Evolutionary conservation across 1,140 invertebrate genomes (phyloP).

Genomic region (Drosophila equinoxialis): DNA sequence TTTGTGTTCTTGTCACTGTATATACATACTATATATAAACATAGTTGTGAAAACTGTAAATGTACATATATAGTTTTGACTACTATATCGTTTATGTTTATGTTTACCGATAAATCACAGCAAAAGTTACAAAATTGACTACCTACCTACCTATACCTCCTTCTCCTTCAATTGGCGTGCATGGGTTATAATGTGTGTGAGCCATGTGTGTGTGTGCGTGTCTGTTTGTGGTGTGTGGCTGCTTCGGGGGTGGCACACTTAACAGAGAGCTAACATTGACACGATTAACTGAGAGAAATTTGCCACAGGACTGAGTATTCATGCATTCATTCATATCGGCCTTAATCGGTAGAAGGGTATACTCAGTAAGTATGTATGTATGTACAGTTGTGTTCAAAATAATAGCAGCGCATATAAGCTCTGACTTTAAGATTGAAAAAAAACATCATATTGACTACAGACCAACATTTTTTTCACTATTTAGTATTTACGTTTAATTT

Average conservation of each 20-base stretch:
- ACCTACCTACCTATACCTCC: neutral
- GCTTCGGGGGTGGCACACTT: neutral
- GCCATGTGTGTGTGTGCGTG: neutral
- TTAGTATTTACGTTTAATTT: too few relatives aligned
- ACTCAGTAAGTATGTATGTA: slow-evolving; percentile 1
- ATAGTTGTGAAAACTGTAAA: slow-evolving; percentile 23
- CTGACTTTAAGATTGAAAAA: too few relatives aligned
- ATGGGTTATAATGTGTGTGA: neutral
- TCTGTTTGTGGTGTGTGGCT: neutral
- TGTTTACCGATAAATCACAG: slow-evolving; percentile 13
- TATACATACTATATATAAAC: slow-evolving; percentile 13
- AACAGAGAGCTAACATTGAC: neutral
- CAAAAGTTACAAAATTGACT: neutral
- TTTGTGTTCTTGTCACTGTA: slow-evolving; percentile 18
- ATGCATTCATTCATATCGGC: neutral
- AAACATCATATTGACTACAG: too few relatives aligned
- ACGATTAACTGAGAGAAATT: neutral
- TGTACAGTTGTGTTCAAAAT: too few relatives aligned
- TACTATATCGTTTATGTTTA: slow-evolving; percentile 9
- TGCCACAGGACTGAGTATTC: neutral
- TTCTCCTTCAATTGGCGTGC: slow-evolving; percentile 2
- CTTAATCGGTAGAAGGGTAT: neutral
- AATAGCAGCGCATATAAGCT: too few relatives aligned
- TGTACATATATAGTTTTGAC: slow-evolving; percentile 15
- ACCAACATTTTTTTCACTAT: too few relatives aligned